Conservation (phyloP, 1,140 invertebrate species). For the Acromyrmex echinatior region DNA sequence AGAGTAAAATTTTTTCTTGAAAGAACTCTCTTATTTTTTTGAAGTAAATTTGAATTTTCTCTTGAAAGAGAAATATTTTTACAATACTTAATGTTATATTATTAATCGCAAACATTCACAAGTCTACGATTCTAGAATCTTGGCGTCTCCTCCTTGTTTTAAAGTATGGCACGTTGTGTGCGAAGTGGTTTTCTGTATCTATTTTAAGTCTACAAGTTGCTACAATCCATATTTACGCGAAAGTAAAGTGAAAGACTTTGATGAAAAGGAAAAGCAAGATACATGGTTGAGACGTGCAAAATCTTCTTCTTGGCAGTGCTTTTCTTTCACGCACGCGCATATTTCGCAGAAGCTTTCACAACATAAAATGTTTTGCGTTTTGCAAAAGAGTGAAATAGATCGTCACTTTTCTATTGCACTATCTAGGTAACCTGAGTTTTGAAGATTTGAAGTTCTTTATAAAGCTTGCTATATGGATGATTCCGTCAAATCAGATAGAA, state of each 20-base stretch:
- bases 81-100: neutral
- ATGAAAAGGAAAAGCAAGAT: constrained; percentile 42
- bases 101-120: constrained; percentile 7
- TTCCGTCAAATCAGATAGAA: no score
- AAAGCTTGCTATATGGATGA: neutral
- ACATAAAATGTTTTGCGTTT: constrained; percentile 24
- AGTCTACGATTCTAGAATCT: constrained; percentile 1
- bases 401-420: neutral
- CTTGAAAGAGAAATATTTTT: neutral
- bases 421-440: neutral
- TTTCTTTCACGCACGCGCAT: neutral
- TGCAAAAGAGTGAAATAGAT: neutral
- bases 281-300: constrained; percentile 13
- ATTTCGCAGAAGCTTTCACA: neutral
- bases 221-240: constrained; percentile 28
- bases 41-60: neutral
- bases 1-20: neutral
- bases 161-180: neutral
- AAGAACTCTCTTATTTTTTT: no score
- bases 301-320: constrained; percentile 10
- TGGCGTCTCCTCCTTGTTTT: neutral
- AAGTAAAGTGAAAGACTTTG: constrained; percentile 13
- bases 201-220: constrained; percentile 7
- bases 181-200: constrained; percentile 4
- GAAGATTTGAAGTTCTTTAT: neutral